These are phyloP conservation scores for Leucopternis melanops DNA, from an alignment of 2,113 vertebrate genomes.

Conservation along the genomic window DNA sequence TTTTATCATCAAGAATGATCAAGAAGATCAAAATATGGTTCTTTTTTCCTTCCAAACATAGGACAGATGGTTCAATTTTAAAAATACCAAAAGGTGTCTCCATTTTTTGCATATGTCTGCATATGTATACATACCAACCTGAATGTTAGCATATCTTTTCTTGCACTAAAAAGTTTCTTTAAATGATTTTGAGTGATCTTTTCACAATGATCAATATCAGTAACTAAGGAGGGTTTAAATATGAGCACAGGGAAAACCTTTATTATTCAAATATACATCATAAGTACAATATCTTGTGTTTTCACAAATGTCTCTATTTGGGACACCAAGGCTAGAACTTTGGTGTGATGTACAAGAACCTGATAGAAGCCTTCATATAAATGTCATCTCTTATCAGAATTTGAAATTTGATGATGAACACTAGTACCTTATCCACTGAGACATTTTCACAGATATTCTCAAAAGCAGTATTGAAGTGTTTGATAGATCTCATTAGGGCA, in stretches of 20 bases:
- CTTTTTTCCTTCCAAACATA: not conserved
- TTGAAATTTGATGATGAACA: constrained; percentile 6
- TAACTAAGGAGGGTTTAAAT: not conserved
- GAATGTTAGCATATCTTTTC: not conserved
- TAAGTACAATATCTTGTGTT: not conserved
- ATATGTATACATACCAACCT: not conserved
- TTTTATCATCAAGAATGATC: not conserved
- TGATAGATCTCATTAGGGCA: constrained; percentile 36
- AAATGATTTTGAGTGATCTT: not conserved
- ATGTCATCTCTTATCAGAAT: constrained; percentile 5
- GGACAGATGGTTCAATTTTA: not conserved
- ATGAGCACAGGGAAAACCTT: not conserved
- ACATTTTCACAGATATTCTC: not conserved
- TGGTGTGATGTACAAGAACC: not conserved
- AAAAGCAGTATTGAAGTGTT: not conserved
- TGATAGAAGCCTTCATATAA: not conserved
- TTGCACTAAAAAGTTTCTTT: not conserved
- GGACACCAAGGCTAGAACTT: not conserved
- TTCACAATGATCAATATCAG: not conserved
- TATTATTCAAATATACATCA: not conserved
- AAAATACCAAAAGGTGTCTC: not conserved
- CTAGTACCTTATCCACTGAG: not conserved
- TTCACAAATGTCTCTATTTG: not conserved
- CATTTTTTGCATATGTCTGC: not conserved
- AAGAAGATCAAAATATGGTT: not conserved